phyloP scores from a whole-genome alignment of 2,888 invertebrate genomes.

The Chrysotoxum bicinctum region DNA sequence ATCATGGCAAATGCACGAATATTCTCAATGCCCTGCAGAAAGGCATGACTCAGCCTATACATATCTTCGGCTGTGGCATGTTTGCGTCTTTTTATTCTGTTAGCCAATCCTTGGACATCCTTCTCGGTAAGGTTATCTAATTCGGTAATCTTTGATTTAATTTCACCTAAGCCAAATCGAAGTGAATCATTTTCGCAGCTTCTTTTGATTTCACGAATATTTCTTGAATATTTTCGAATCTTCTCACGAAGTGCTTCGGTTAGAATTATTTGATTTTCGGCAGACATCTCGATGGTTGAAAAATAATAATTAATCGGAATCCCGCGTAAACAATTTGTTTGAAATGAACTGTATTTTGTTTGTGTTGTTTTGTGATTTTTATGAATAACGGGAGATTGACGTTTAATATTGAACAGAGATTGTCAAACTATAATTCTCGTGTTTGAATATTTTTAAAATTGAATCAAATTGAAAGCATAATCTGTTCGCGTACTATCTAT shows the following conservation, averaged over 20 bases:
- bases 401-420: neutral
- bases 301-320: neutral
- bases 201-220: conserved; percentile 76
- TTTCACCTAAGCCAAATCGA: conserved; percentile 79
- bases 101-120: conserved; percentile 78
- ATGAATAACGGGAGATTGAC: neutral
- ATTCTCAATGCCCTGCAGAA: conserved; percentile 78
- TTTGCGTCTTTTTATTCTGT: conserved; percentile 79
- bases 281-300: conserved; percentile 24
- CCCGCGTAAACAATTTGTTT: neutral
- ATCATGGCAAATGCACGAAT: conserved; percentile 78
- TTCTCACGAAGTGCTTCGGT: conserved; percentile 74
- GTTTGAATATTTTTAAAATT: too few species aligned
- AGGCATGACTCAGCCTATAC: conserved; percentile 78
- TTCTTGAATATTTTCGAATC: conserved; percentile 76
- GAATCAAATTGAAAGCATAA: too few species aligned
- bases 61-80: conserved; percentile 79
- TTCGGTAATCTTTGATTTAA: conserved; percentile 76
- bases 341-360: neutral
- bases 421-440: conserved; percentile 29
- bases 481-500: too few species aligned
- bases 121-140: conserved; percentile 77
- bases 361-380: neutral
- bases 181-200: conserved; percentile 76
- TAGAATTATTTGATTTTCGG: conserved; percentile 37